Conservation (phyloP, 2,797 vertebrate species). For the Clarias fuscus region DNA sequence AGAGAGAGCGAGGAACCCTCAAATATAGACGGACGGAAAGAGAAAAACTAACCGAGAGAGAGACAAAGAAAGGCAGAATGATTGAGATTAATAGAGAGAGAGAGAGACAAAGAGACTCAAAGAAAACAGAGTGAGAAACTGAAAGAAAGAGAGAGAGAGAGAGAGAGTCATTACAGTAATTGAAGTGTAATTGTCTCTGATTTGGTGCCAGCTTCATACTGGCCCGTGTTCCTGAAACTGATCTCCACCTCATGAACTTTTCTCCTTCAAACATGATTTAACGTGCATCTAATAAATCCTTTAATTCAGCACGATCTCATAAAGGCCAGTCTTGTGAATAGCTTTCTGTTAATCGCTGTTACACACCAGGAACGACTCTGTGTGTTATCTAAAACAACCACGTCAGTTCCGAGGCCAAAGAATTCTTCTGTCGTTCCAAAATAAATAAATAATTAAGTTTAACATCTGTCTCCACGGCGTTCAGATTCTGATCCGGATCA, state of each 20-base stretch:
- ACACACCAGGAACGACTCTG: background rate
- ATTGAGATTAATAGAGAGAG: too few species aligned
- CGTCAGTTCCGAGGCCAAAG: background rate
- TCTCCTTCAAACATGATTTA: constrained; percentile 69
- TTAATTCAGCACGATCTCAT: constrained; percentile 60
- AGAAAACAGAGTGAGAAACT: too few species aligned
- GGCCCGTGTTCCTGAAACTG: constrained; percentile 55
- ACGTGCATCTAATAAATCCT: constrained; percentile 68
- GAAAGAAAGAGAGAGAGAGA: constrained; percentile 35
- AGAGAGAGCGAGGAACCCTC: background rate
- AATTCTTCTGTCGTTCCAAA: background rate
- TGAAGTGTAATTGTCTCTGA: constrained; percentile 60
- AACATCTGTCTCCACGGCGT: constrained; percentile 18
- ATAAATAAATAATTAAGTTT: background rate
- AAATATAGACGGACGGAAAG: background rate
- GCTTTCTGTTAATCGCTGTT: background rate
- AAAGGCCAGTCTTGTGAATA: constrained; percentile 34
- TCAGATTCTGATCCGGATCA: constrained; percentile 8
- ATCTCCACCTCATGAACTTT: background rate
- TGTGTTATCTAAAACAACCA: background rate
- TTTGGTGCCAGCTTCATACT: constrained; percentile 64
- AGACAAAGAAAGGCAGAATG: too few species aligned
- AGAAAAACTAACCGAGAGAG: too few species aligned
- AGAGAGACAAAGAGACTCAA: background rate
- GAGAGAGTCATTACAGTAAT: constrained; percentile 45